These are phyloP conservation scores for Mythimna loreyi DNA, from an alignment of 2,888 invertebrate genomes.

Conservation along the genomic window DNA sequence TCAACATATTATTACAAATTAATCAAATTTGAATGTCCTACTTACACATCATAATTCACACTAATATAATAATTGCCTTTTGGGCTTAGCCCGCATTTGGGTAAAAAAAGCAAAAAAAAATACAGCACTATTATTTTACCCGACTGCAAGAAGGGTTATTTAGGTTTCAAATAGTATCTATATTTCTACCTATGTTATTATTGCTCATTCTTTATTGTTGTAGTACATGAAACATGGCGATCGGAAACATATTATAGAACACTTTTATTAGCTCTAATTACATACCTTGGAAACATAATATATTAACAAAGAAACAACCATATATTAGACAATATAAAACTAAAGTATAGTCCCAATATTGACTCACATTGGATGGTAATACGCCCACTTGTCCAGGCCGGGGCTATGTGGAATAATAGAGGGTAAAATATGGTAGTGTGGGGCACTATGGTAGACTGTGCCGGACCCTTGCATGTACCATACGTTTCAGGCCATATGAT, in stretches of 20 bases:
- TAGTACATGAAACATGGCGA: not conserved
- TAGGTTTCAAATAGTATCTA: not conserved
- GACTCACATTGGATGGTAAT: conserved; percentile 6
- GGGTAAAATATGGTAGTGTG: not conserved
- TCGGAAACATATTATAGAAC: not conserved
- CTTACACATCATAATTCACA: no score
- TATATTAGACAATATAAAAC: conserved; percentile 25
- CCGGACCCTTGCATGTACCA: conserved; percentile 27
- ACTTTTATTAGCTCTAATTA: conserved; percentile 7
- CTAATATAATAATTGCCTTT: no score
- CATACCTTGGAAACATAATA: conserved; percentile 6
- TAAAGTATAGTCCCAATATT: conserved; percentile 3
- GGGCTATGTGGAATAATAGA: not conserved
- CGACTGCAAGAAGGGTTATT: no score
- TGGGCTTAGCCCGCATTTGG: no score
- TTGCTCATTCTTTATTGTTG: not conserved
- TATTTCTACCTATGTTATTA: no score
- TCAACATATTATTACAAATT: no score
- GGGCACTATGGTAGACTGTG: conserved; percentile 13
- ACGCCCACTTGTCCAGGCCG: conserved; percentile 23
- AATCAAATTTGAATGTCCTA: no score
- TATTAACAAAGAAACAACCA: conserved; percentile 21
- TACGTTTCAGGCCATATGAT: conserved; percentile 17
- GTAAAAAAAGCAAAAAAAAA: no score
- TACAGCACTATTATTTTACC: no score